Base-by-base conservation (phyloP, 1,140 invertebrate genomes). In the Teleogryllus occipitalis region DNA sequence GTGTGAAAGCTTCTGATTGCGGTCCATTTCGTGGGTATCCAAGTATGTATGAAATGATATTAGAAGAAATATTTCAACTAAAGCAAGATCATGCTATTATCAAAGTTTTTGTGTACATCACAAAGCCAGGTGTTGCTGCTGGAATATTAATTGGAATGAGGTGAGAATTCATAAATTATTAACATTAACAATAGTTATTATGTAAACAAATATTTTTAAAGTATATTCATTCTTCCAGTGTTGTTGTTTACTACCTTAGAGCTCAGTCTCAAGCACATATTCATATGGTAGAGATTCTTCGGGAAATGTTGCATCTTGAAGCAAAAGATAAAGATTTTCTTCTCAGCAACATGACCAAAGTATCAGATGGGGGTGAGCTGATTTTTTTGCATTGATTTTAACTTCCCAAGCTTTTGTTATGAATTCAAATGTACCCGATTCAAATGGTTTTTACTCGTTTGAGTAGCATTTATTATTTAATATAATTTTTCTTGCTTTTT, bases 261-360 rank as follows among this genome's bases (percentile, higher is more conserved):
- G 90, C 92, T 2, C 87, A 90, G 80, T 89, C 90, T 0, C 82
- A 86, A 8, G 92, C 93, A 8, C 89, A 90, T 81, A 87, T 85
- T 75, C 87, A 89, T 81, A 91, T 92, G 88, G 90, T 93, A 47
- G 84, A 86, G 48, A 87, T 93, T 65, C 85, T 94, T 73, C 88
- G 90, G 21, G 88, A 91, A 72, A 93, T 94, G 89, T 85, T 94
- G 54, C 86, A 90, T 72, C 84, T 92, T 81, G 91, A 93, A 83
- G 90, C 91, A 2, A 90, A 91, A 84, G 93, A 95, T 84, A 94
- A 93, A 85, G 91, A 94, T 82, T 94, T 92, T 86, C 86, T 94
- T 74, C 86, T 93, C n/a, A 84, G 86, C 49, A 88, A 87, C 82
- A 89, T 92, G 82, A 84, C 87, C 14, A 84, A 84, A 82, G 49